A percentile compares a stretch with the other conserved stretches of the same genome.
These are phyloP conservation scores for Athalia circularis DNA, from an alignment of 2,888 invertebrate genomes.

Conservation along the genomic window DNA sequence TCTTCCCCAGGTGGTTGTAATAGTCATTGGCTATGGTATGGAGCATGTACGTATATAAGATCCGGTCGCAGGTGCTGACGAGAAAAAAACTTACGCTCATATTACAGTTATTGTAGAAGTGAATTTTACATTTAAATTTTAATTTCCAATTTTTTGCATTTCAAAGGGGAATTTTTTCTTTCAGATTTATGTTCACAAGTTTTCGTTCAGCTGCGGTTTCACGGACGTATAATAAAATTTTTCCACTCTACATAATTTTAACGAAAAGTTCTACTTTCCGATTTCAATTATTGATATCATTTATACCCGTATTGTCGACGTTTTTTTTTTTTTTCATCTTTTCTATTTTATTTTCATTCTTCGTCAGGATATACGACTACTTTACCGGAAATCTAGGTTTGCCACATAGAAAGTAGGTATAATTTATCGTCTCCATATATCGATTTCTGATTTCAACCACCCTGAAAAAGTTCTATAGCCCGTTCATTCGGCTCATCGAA, in stretches of 20 bases:
- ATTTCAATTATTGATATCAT: neutral
- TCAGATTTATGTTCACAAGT: too few relatives aligned
- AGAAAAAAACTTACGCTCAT: neutral
- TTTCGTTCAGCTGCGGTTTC: too few relatives aligned
- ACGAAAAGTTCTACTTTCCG: neutral
- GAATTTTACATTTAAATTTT: neutral
- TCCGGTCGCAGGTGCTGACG: constrained; percentile 26
- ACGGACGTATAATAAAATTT: too few relatives aligned
- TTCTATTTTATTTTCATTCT: neutral
- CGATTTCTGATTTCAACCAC: neutral
- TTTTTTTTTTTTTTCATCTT: neutral
- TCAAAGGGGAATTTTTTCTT: too few relatives aligned
- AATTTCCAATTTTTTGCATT: too few relatives aligned
- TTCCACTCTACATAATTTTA: too few relatives aligned
- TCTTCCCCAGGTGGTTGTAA: constrained; percentile 36
- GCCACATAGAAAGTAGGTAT: too few relatives aligned
- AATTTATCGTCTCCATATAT: neutral
- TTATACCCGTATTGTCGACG: too few relatives aligned
- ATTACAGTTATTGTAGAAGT: neutral
- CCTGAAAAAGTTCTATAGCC: neutral
- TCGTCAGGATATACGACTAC: neutral
- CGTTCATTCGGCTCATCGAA: constrained; percentile 1
- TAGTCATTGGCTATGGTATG: constrained; percentile 29
- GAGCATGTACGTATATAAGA: neutral
- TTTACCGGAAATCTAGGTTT: neutral